Conservation (phyloP, 2,797 vertebrate genomes). For the Gobionotothen gibberifrons region DNA sequence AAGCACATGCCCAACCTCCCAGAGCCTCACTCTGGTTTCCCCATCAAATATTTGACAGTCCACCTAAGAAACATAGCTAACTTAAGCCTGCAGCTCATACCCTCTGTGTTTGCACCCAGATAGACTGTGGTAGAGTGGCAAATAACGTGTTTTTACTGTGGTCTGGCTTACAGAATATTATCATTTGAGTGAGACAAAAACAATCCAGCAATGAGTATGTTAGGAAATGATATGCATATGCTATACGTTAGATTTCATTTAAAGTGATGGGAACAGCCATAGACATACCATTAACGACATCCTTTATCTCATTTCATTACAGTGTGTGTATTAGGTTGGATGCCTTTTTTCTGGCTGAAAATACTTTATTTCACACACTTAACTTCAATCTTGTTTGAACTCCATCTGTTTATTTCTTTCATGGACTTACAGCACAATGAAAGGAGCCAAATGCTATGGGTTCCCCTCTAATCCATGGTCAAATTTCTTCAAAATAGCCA, state of each 20-base stretch:
- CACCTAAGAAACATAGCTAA: conserved; percentile 1
- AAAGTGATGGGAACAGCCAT: conserved; percentile 4
- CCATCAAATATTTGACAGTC: conserved; percentile 22
- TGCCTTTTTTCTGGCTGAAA: conserved; percentile 23
- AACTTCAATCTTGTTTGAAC: conserved; percentile 63
- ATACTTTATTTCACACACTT: conserved; percentile 34
- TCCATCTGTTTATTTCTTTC: conserved; percentile 68
- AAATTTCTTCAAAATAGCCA: conserved; percentile 76
- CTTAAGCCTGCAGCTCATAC: neutral
- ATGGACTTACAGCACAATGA: conserved; percentile 40
- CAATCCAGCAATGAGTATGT: neutral
- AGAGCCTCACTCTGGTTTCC: conserved; percentile 12
- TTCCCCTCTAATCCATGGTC: conserved; percentile 59
- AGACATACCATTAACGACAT: conserved; percentile 7
- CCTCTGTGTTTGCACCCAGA: conserved; percentile 17
- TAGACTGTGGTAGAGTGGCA: neutral
- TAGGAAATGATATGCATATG: too few relatives aligned
- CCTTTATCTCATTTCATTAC: conserved; percentile 4
- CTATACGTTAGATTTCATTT: too few relatives aligned
- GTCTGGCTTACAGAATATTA: conserved; percentile 1
- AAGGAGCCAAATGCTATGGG: conserved; percentile 45
- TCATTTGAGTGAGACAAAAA: neutral
- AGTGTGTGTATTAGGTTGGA: conserved; percentile 16
- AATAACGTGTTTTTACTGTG: neutral
- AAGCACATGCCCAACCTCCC: conserved; percentile 17